Evolutionary conservation across 2,888 invertebrate species (phyloP).

Genomic region (Hecatera dysodea): DNA sequence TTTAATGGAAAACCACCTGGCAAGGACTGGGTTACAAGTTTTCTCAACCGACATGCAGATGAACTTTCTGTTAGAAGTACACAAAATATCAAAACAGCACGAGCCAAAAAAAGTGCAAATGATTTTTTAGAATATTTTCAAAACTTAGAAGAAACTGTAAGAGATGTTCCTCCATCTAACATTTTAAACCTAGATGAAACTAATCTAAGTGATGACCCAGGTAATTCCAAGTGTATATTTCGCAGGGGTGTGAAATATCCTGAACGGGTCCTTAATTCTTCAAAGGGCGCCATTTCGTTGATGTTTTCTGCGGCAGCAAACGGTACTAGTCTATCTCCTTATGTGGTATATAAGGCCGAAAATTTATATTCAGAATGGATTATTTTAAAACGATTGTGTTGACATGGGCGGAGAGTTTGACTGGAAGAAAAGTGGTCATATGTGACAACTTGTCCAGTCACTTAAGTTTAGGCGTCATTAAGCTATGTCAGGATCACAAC

Average conservation of each 20-base stretch:
- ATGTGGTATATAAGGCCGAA: conserved; percentile 41
- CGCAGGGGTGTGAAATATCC: conserved; percentile 10
- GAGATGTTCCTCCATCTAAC: conserved; percentile 4
- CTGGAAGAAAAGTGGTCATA: conserved; percentile 2
- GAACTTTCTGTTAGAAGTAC: too few species aligned
- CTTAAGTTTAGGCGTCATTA: conserved; percentile 1
- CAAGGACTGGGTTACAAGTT: too few species aligned
- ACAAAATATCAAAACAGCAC: too few species aligned
- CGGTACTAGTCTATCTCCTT: conserved; percentile 26
- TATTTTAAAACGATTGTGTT: conserved; percentile 28
- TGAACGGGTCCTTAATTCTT: conserved; percentile 8
- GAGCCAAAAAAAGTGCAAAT: too few species aligned
- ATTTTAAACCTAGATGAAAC: conserved; percentile 8
- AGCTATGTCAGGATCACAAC: not conserved
- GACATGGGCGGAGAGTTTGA: not conserved
- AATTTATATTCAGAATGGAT: conserved; percentile 32
- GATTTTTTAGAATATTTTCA: too few species aligned
- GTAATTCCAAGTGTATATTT: conserved; percentile 12
- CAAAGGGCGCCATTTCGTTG: conserved; percentile 44
- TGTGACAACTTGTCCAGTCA: conserved; percentile 10
- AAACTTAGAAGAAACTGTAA: conserved; percentile 5
- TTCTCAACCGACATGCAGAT: too few species aligned
- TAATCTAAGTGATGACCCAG: conserved; percentile 4
- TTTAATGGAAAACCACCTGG: too few species aligned
- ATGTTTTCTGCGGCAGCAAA: conserved; percentile 35